These are phyloP conservation scores for Armadillidium nasatum DNA, from an alignment of 1,140 invertebrate genomes.

Conservation along the genomic window DNA sequence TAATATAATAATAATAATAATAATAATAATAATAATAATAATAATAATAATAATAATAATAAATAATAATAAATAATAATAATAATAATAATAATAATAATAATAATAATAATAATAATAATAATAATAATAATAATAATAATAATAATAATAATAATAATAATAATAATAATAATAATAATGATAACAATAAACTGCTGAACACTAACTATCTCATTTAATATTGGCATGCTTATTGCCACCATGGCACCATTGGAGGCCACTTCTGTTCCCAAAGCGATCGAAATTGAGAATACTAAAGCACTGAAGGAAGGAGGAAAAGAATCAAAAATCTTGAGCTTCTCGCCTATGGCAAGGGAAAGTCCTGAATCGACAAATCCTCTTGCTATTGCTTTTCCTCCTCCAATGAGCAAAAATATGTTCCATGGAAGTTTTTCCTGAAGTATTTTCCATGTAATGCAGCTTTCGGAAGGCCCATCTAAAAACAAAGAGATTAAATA, in stretches of 20 bases:
- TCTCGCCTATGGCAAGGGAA: constrained; percentile 65
- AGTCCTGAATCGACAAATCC: constrained; percentile 67
- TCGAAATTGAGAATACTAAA: constrained; percentile 51
- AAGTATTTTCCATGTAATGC: constrained; percentile 29
- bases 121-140: too few relatives aligned
- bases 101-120: too few relatives aligned
- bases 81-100: too few relatives aligned
- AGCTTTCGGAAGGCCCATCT: constrained; percentile 14
- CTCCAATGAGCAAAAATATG: constrained; percentile 53
- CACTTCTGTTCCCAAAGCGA: constrained; percentile 67
- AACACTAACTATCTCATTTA: constrained; percentile 25
- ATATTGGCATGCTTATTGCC: constrained; percentile 72
- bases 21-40: too few relatives aligned
- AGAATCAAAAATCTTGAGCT: constrained; percentile 49
- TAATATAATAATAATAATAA: too few relatives aligned
- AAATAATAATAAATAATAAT: too few relatives aligned
- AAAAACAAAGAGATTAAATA: too few relatives aligned
- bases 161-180: too few relatives aligned
- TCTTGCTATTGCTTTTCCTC: constrained; percentile 80
- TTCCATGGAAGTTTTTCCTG: constrained; percentile 34
- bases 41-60: too few relatives aligned
- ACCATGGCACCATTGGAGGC: constrained; percentile 78
- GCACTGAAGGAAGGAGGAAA: constrained; percentile 49
- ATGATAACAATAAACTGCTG: too few relatives aligned
- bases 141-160: too few relatives aligned